These are phyloP conservation scores for Artemisiospiza belli DNA, from an alignment of 2,113 vertebrate species.

Conservation along the genomic window DNA sequence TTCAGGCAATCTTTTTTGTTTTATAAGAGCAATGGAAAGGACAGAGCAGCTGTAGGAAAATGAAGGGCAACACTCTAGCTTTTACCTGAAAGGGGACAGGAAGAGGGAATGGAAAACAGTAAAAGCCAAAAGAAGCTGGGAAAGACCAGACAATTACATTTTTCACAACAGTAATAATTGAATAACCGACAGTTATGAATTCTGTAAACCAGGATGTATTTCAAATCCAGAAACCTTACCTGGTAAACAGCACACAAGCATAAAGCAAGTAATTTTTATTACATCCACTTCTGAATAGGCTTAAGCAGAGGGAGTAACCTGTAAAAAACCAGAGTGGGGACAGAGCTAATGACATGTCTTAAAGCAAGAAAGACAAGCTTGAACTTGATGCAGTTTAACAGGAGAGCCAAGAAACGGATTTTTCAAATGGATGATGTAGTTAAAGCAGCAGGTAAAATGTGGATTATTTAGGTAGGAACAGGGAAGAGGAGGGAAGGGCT, in stretches of 20 bases:
- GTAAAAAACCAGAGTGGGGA: slow-evolving; percentile 26
- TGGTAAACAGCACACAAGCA: background rate
- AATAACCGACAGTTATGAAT: background rate
- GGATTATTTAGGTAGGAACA: background rate
- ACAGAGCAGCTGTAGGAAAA: background rate
- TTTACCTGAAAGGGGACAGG: background rate
- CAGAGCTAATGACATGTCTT: slow-evolving; percentile 36
- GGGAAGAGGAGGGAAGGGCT: background rate
- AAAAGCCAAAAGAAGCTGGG: background rate
- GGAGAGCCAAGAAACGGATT: slow-evolving; percentile 41
- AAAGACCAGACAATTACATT: background rate
- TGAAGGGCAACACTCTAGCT: background rate
- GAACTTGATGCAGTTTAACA: slow-evolving; percentile 46
- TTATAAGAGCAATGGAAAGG: background rate
- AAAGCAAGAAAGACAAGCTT: slow-evolving; percentile 40
- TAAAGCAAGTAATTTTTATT: background rate
- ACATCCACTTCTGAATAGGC: background rate
- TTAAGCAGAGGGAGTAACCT: slow-evolving; percentile 24
- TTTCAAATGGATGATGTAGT: background rate
- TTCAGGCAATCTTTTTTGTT: background rate
- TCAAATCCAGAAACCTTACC: background rate
- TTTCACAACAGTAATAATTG: background rate
- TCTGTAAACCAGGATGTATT: background rate
- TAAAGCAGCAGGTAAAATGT: slow-evolving; percentile 13
- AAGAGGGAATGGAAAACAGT: background rate